A percentile compares a stretch with the other conserved stretches of the same genome.
Conservation (phyloP, 1,140 invertebrate species). For the Battus philenor region DNA sequence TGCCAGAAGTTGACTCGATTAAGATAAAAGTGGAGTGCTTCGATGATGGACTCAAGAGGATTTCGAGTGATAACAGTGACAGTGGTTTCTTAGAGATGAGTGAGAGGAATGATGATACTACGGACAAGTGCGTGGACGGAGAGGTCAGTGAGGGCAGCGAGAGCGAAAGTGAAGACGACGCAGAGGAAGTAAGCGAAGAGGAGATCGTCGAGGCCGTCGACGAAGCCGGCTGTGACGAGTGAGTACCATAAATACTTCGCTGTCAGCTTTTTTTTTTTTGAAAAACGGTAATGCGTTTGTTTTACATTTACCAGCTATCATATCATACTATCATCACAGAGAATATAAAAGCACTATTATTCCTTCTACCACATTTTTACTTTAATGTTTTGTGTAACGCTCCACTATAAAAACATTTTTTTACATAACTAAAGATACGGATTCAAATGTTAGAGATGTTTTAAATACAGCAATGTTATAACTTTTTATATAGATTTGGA, state of each 20-base stretch:
- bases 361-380: neutral
- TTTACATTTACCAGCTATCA: neutral
- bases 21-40: constrained; percentile 41
- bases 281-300: too few relatives aligned
- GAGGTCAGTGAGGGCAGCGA: constrained; percentile 45
- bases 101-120: constrained; percentile 51
- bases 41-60: constrained; percentile 35
- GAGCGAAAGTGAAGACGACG: constrained; percentile 37
- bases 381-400: neutral
- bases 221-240: constrained; percentile 15
- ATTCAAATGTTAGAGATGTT: too few relatives aligned
- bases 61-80: constrained; percentile 67
- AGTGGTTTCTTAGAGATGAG: constrained; percentile 64
- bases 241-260: neutral
- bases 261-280: neutral
- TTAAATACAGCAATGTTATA: too few relatives aligned
- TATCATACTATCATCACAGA: neutral
- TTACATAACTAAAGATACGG: too few relatives aligned
- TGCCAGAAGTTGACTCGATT: constrained; percentile 35
- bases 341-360: neutral
- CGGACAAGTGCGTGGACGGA: constrained; percentile 41
- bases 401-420: too few relatives aligned
- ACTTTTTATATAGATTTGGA: too few relatives aligned
- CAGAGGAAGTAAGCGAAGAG: constrained; percentile 27
- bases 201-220: constrained; percentile 34